Evolutionary conservation across 2,113 vertebrate genomes (phyloP), one percentile per base, ranked within the genome.

Genomic region (Hystrix cristata): DNA sequence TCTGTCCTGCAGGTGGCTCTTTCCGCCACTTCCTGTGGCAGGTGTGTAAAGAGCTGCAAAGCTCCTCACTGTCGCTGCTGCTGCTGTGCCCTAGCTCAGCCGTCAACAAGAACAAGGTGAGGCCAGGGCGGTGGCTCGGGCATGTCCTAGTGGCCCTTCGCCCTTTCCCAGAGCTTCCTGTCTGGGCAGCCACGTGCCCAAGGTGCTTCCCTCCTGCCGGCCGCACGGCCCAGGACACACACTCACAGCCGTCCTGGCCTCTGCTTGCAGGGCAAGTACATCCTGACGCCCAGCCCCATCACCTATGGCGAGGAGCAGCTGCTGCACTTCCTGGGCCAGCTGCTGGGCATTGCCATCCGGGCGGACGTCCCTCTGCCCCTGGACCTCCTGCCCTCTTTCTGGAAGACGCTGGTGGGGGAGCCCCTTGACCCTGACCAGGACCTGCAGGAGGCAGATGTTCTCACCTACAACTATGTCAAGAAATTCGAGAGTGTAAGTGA

Each of bases 21-120:
- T 99, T 99, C 98, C 99, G 99, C 76, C 99, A 99, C 98, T 99
- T 99, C 98, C 98, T 99, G 48, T 99, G 99, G 99, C 99, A 99
- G 98, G 99, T 99, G 84, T 99, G 99, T 69, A 99, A 99, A 93
- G 99, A 99, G 98, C 97, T 99, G 3, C 99, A 99, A 98, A 99
- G 99, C 95, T 99, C 99, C n/a, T 99, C 99, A 0, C 99, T 99
- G 51, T 99, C 99, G 12, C 99, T 99, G 51, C 99, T 99, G 82
- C 98, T 99, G 84, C 96, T 99, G 87, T 99, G 99, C 95, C 99
- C 99, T 74, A 99, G 99, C 98, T 99, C 99, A 7, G 99, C 99
- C 0, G 99, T 99, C 98, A 99, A 99, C 95, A 99, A 99, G 92
- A 99, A 99, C 94, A 99, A 99, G 99, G 99, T 99, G 97, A 0